These are phyloP conservation scores for Spodoptera frugiperda DNA, from an alignment of 1,140 invertebrate species.

Conservation along the genomic window DNA sequence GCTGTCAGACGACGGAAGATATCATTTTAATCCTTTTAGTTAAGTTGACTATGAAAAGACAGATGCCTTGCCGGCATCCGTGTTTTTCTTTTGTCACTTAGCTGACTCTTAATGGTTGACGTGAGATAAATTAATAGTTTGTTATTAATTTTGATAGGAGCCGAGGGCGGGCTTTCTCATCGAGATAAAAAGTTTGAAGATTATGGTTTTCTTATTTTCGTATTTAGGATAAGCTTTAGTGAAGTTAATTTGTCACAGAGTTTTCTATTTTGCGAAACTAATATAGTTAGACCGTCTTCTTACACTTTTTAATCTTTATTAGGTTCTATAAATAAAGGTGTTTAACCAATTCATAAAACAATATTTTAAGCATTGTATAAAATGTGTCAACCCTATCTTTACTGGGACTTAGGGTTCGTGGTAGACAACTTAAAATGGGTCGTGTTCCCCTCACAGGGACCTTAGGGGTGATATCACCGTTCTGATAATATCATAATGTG, in stretches of 20 bases:
- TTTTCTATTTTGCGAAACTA: no score
- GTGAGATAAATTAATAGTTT: conserved; percentile 54
- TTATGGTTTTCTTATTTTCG: neutral
- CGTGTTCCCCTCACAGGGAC: neutral
- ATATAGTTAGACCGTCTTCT: no score
- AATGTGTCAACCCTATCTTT: neutral
- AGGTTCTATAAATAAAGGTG: no score
- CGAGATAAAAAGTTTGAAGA: neutral
- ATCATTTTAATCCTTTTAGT: conserved; percentile 86
- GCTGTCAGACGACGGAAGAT: conserved; percentile 81
- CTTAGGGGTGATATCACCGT: conserved; percentile 13
- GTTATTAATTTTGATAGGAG: conserved; percentile 41
- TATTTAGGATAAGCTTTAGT: neutral
- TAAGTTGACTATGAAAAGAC: conserved; percentile 84
- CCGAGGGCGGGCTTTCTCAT: neutral
- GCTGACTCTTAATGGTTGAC: conserved; percentile 57
- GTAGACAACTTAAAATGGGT: neutral
- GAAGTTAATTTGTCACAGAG: neutral
- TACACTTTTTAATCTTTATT: no score
- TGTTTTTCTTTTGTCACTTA: conserved; percentile 72
- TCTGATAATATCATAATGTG: conserved; percentile 26
- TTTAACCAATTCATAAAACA: no score
- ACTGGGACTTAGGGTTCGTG: neutral
- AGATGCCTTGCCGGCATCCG: conserved; percentile 71
- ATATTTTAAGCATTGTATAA: neutral